Base-by-base conservation (phyloP, 1,140 invertebrate genomes). In the Phymastichus coffea region DNA sequence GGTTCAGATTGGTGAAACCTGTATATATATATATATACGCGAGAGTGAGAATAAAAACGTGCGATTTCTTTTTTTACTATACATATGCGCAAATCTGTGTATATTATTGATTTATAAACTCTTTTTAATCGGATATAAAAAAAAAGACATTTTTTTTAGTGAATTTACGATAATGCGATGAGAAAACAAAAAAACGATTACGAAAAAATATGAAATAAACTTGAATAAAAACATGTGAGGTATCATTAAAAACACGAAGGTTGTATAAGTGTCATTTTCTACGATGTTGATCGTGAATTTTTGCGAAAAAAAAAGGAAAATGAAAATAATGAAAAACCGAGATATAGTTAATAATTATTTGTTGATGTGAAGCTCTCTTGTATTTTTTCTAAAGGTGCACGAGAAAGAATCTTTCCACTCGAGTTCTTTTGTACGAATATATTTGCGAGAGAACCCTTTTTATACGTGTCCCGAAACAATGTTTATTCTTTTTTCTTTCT, bases 261-360 rank as follows among this genome's bases (percentile, higher is more conserved):
- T 33, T 61, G 49, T 55, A 49, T 35, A 54, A 47, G 51, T 60
- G 58, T 41, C 58, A 61, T 61, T 61, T 61, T 61, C 58, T 61
- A 61, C 44, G 51, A 54, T 20, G 19, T 35, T n/a, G 19, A 48
- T 33, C 12, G 28, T 12, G 28, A 33, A n/a, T n/a, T n/a, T n/a
- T n/a, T n/a, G n/a, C n/a, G 28, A 33, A 7, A 33, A 12, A 33
- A 12, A 33, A 12, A 33, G 28, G 6, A 12, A 33, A n/a, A 48
- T 17, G 17, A 37, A 41, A 43, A 48, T 22, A 12, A 48, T 30
- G 6, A 47, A 19, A 41, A 55, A 33, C 12, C 12, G 6, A 33
- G 6, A 12, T 33, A 33, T 33, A 33, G n/a, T n/a, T n/a, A n/a
- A n/a, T n/a, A n/a, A 25, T 23, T 53, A 47, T 30, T 60, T 44